A percentile compares a stretch with the other conserved stretches of the same genome.
These are phyloP conservation scores for Cosmopolites sordidus DNA, from an alignment of 2,888 invertebrate species.

Conservation along the genomic window DNA sequence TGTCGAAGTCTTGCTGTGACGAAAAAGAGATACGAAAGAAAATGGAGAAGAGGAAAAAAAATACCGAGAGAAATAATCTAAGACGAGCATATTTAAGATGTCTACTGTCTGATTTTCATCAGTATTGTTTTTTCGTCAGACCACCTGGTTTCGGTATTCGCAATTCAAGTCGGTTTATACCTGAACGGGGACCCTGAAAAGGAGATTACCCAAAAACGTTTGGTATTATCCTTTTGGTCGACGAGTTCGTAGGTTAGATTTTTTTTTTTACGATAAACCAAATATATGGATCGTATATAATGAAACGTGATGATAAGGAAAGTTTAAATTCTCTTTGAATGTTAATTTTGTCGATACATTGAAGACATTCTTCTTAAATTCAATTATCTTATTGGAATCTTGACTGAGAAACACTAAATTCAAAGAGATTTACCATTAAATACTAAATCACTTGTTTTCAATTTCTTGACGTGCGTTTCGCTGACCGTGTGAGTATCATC, in stretches of 20 bases:
- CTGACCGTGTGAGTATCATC: too few relatives aligned
- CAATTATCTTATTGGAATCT: too few relatives aligned
- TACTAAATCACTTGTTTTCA: too few relatives aligned
- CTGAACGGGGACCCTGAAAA: constrained; percentile 17
- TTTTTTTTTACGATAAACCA: background rate
- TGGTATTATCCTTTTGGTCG: constrained; percentile 7
- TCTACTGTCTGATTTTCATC: constrained; percentile 21
- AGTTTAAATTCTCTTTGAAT: too few relatives aligned
- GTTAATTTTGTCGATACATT: too few relatives aligned
- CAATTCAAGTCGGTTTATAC: constrained; percentile 31
- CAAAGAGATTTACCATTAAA: too few relatives aligned
- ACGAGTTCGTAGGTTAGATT: constrained; percentile 2
- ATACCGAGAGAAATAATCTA: constrained; percentile 12
- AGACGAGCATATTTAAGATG: constrained; percentile 14
- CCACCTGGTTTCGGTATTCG: constrained; percentile 33
- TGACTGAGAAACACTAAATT: too few relatives aligned
- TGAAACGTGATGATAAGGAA: too few relatives aligned
- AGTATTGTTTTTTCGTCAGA: constrained; percentile 26
- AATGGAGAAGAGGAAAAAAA: too few relatives aligned
- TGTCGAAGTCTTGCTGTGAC: constrained; percentile 1
- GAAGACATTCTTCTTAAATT: too few relatives aligned
- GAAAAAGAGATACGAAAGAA: constrained; percentile 11
- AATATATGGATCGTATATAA: too few relatives aligned
- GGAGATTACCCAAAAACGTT: constrained; percentile 9
- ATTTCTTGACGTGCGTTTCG: too few relatives aligned